These are phyloP conservation scores for Salticus scenicus DNA, from an alignment of 2,888 invertebrate species.

Conservation along the genomic window DNA sequence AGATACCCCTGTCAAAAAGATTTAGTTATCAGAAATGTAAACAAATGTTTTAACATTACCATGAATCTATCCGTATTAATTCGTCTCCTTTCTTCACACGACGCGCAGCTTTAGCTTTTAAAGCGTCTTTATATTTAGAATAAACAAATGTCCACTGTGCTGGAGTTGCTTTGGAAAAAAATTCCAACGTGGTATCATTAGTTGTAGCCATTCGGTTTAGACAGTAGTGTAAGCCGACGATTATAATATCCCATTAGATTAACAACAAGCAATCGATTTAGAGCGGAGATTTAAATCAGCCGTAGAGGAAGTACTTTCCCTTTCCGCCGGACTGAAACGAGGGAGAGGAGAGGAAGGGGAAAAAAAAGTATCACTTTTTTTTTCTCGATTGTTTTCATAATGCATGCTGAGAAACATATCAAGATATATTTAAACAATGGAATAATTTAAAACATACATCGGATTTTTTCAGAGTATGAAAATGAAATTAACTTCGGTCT, in stretches of 20 bases:
- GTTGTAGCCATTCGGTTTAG: constrained; percentile 69
- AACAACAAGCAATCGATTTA: constrained; percentile 22
- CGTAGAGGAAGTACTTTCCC: neutral
- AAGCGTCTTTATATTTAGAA: constrained; percentile 92
- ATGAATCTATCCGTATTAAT: constrained; percentile 94
- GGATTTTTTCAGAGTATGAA: too few species aligned
- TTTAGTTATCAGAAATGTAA: too few species aligned
- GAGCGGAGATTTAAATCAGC: constrained; percentile 3
- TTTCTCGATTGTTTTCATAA: too few species aligned
- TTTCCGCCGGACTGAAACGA: too few species aligned
- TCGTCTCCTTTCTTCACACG: constrained; percentile 92
- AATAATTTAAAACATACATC: too few species aligned
- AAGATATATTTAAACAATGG: too few species aligned
- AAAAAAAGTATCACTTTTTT: too few species aligned
- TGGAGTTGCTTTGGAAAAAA: constrained; percentile 90
- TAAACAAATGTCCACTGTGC: constrained; percentile 90
- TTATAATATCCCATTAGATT: constrained; percentile 19
- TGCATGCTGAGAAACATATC: too few species aligned
- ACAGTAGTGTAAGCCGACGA: constrained; percentile 13
- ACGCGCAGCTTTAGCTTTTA: constrained; percentile 91
- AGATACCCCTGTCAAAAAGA: too few species aligned
- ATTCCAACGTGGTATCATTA: constrained; percentile 78
- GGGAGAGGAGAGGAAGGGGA: too few species aligned
- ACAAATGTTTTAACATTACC: constrained; percentile 81
- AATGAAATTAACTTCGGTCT: too few species aligned